A percentile compares a stretch with the other conserved stretches of the same genome.
phyloP scores from a whole-genome alignment of 2,113 vertebrate genomes.

The Arothron firmamentum region DNA sequence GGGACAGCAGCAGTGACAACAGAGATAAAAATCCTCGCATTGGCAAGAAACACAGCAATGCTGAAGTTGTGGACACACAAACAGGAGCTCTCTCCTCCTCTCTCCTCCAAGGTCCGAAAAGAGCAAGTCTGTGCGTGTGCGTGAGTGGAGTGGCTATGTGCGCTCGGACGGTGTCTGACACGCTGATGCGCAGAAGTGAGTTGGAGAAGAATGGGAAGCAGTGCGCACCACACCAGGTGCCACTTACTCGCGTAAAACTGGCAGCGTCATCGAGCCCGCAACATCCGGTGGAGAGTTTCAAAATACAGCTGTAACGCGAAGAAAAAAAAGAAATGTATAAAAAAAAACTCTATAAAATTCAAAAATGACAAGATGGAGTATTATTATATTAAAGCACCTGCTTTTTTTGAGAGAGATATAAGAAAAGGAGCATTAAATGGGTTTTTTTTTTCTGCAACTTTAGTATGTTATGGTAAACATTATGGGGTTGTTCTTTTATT shows the following conservation, averaged over 20 bases:
- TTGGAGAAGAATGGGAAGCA: constrained; percentile 51
- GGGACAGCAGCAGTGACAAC: background rate
- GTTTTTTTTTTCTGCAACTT: too few species aligned
- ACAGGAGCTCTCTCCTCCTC: constrained; percentile 5
- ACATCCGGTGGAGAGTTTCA: constrained; percentile 37
- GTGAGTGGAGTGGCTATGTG: constrained; percentile 7
- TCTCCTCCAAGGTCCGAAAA: constrained; percentile 24
- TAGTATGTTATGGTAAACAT: too few species aligned
- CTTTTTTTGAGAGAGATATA: too few species aligned
- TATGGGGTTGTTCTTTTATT: too few species aligned
- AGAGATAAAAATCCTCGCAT: constrained; percentile 48
- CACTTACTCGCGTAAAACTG: constrained; percentile 26
- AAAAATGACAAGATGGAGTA: too few species aligned
- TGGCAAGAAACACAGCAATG: constrained; percentile 28
- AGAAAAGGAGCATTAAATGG: too few species aligned
- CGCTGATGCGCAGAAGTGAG: background rate
- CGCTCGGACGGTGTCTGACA: constrained; percentile 34
- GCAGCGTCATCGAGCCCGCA: rapidly evolving
- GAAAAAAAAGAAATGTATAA: too few species aligned
- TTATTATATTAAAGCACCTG: too few species aligned
- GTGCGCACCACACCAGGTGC: constrained; percentile 16
- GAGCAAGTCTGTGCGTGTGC: constrained; percentile 18
- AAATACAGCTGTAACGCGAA: constrained; percentile 10
- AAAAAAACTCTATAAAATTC: too few species aligned
- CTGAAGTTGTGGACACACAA: constrained; percentile 10